Evolutionary conservation across 2,888 invertebrate genomes (phyloP).

Genomic region (Trichopoda pennipes): DNA sequence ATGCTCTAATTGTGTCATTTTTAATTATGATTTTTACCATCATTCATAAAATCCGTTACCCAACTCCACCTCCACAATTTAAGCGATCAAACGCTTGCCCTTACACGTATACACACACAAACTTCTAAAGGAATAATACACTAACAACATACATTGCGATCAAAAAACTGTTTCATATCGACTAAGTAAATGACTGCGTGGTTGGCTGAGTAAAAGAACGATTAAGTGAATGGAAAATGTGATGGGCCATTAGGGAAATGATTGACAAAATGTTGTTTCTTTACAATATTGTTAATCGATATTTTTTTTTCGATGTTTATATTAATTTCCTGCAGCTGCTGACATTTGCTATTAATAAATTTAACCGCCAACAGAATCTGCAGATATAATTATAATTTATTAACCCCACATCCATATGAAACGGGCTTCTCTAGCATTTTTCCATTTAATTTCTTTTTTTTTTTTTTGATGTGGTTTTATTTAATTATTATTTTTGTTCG

Average conservation of each 20-base stretch:
- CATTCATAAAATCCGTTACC: slow-evolving; percentile 14
- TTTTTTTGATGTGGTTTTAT: slow-evolving; percentile 23
- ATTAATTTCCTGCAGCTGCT: background rate
- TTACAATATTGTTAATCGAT: background rate
- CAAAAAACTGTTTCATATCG: background rate
- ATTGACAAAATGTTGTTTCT: background rate
- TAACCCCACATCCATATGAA: background rate
- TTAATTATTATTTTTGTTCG: slow-evolving; percentile 23
- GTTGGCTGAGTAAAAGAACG: background rate
- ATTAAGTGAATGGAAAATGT: background rate
- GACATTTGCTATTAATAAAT: slow-evolving; percentile 38
- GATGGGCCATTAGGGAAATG: background rate
- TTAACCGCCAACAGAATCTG: slow-evolving; percentile 48
- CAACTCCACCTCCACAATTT: slow-evolving; percentile 30
- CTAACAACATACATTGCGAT: background rate
- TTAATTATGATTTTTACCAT: slow-evolving; percentile 70
- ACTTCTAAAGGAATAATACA: background rate
- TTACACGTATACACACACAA: background rate
- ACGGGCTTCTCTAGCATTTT: slow-evolving; percentile 2
- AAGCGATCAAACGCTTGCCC: background rate
- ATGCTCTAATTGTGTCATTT: slow-evolving; percentile 69
- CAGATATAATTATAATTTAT: slow-evolving; percentile 23
- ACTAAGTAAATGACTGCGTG: slow-evolving; percentile 11
- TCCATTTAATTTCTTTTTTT: background rate
- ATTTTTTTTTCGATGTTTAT: background rate